Conservation (phyloP, 2,797 vertebrate genomes). For the Poecilia gillii region DNA sequence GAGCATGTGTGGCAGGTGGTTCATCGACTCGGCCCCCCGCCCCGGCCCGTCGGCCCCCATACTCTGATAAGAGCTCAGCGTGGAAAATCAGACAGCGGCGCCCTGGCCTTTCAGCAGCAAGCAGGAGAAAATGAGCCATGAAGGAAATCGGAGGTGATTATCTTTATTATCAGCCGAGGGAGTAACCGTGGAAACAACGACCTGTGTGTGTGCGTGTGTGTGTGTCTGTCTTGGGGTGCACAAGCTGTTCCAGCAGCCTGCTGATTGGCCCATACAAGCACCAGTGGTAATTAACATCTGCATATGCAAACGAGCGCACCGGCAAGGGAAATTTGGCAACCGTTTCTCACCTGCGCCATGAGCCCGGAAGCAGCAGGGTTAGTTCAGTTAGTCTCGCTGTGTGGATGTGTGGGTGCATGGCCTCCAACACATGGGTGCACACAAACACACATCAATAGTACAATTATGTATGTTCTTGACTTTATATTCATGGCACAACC, state of each 20-base stretch:
- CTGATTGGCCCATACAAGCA: conserved; percentile 74
- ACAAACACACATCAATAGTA: conserved; percentile 30
- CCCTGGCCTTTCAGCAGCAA: conserved; percentile 70
- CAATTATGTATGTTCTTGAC: conserved; percentile 42
- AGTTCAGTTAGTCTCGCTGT: conserved; percentile 20
- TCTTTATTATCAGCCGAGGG: conserved; percentile 79
- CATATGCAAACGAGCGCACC: conserved; percentile 74
- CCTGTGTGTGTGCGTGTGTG: conserved; percentile 37
- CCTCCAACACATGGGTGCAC: conserved; percentile 1
- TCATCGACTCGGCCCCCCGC: conserved; percentile 49
- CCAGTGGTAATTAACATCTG: conserved; percentile 82
- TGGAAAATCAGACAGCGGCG: conserved; percentile 72
- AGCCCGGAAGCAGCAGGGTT: conserved; percentile 42
- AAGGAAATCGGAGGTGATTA: conserved; percentile 79
- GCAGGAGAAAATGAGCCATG: conserved; percentile 77
- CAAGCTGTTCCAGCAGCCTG: conserved; percentile 71
- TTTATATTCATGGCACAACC: conserved; percentile 50
- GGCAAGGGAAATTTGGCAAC: conserved; percentile 70
- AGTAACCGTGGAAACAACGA: conserved; percentile 73
- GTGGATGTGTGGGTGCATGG: conserved; percentile 21
- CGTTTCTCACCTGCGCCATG: conserved; percentile 72
- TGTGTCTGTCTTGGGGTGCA: conserved; percentile 26
- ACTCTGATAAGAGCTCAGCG: conserved; percentile 64
- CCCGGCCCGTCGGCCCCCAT: conserved; percentile 38
- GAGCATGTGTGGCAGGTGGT: conserved; percentile 68